phyloP scores from a whole-genome alignment of 2,888 invertebrate species.

The Apotomis betuletana region DNA sequence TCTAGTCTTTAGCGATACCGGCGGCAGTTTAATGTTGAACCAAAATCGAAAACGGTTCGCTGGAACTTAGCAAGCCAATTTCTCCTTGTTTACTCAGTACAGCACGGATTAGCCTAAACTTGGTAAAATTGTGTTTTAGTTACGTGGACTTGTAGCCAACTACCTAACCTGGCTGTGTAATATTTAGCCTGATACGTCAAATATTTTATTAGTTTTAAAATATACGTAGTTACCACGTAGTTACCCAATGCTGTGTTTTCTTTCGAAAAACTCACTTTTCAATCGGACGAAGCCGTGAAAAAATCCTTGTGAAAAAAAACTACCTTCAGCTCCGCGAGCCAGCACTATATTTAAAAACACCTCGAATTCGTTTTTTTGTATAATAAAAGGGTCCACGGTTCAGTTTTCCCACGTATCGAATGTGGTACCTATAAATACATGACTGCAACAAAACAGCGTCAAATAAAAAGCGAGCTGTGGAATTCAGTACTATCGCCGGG shows the following conservation, averaged over 20 bases:
- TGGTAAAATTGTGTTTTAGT: constrained; percentile 1
- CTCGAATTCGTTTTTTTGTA: not conserved
- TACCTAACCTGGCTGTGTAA: not conserved
- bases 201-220: too few relatives aligned
- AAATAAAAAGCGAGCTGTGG: constrained; percentile 25
- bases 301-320: too few relatives aligned
- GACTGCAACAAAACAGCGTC: constrained; percentile 13
- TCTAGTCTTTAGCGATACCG: not conserved
- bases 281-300: too few relatives aligned
- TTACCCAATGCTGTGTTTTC: too few relatives aligned
- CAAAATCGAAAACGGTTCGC: constrained; percentile 16
- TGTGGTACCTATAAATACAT: constrained; percentile 2
- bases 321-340: too few relatives aligned
- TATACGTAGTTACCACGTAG: too few relatives aligned
- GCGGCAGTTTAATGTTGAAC: constrained; percentile 10
- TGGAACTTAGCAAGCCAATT: constrained; percentile 21
- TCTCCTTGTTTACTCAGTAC: constrained; percentile 10
- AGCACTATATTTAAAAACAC: too few relatives aligned
- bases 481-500: constrained; percentile 27
- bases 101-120: constrained; percentile 11
- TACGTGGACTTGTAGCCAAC: not conserved
- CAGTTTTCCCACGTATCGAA: not conserved
- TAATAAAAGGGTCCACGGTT: not conserved
- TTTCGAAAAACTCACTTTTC: too few relatives aligned
- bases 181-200: too few relatives aligned